A percentile compares a stretch with the other conserved stretches of the same genome.
These are phyloP conservation scores for Sebastes wilsoni DNA, from an alignment of 2,797 vertebrate genomes.

Conservation along the genomic window DNA sequence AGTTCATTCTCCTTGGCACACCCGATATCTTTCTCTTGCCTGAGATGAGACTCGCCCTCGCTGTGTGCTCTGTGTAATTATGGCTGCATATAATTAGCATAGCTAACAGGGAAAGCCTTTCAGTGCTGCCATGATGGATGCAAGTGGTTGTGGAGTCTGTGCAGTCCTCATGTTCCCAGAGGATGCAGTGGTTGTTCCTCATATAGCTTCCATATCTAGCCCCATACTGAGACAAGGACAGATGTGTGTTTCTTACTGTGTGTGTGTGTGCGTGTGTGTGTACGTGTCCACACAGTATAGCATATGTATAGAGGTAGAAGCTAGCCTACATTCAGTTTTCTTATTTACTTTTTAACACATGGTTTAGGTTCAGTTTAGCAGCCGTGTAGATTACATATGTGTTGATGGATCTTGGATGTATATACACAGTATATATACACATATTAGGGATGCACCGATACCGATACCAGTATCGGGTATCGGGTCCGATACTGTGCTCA, in stretches of 20 bases:
- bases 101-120: slow-evolving; percentile 26
- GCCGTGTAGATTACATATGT: not conserved
- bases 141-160: slow-evolving; percentile 19
- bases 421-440: too few relatives aligned
- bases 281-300: not conserved
- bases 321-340: not conserved
- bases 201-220: slow-evolving; percentile 21
- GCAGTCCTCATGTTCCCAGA: slow-evolving; percentile 38
- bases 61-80: slow-evolving; percentile 39
- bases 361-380: not conserved
- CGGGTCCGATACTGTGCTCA: too few relatives aligned
- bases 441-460: too few relatives aligned
- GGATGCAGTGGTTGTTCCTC: slow-evolving; percentile 30
- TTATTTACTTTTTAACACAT: not conserved
- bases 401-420: not conserved
- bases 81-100: slow-evolving; percentile 54
- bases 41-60: not conserved
- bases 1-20: not conserved
- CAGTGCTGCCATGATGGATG: slow-evolving; percentile 42
- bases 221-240: not conserved
- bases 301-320: not conserved
- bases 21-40: not conserved
- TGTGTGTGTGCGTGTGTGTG: not conserved
- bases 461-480: too few relatives aligned
- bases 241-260: not conserved